Evolutionary conservation across 2,888 invertebrate genomes (phyloP).

Genomic region (Dinocampus coccinellae): DNA sequence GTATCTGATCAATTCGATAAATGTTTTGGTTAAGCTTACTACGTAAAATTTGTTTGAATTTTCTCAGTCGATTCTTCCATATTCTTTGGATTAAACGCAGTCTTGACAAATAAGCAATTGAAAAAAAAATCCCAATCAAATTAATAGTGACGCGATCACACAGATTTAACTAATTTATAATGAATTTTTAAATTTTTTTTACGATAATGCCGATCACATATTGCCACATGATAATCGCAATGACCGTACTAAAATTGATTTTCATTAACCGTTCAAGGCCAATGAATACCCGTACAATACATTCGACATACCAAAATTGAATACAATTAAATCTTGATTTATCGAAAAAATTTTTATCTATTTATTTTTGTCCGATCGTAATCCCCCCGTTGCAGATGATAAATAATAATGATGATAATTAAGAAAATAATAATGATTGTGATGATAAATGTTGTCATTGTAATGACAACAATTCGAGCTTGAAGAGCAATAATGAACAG

Average conservation of each 20-base stretch:
- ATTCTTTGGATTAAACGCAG: constrained; percentile 63
- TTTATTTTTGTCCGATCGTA: not conserved
- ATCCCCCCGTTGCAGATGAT: constrained; percentile 19
- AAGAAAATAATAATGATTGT: constrained; percentile 2
- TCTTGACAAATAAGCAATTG: constrained; percentile 54
- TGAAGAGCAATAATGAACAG: constrained; percentile 31
- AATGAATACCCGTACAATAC: constrained; percentile 9
- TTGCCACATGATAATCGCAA: not conserved
- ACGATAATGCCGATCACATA: not conserved
- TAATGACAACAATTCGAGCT: not conserved
- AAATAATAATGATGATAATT: constrained; percentile 1
- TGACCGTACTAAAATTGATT: not conserved
- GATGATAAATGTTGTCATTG: not conserved
- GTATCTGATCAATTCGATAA: constrained; percentile 47
- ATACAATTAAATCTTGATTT: not conserved
- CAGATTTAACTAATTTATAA: constrained; percentile 28
- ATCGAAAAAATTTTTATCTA: constrained; percentile 1
- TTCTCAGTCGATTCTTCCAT: constrained; percentile 56
- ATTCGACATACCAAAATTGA: constrained; percentile 21
- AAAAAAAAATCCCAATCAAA: constrained; percentile 23
- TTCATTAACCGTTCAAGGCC: constrained; percentile 12
- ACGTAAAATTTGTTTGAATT: constrained; percentile 51
- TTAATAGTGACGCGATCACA: constrained; percentile 29
- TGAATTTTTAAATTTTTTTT: not conserved
- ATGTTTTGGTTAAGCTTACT: constrained; percentile 50